phyloP scores from a whole-genome alignment of 2,113 vertebrate genomes.

The Suncus etruscus region DNA sequence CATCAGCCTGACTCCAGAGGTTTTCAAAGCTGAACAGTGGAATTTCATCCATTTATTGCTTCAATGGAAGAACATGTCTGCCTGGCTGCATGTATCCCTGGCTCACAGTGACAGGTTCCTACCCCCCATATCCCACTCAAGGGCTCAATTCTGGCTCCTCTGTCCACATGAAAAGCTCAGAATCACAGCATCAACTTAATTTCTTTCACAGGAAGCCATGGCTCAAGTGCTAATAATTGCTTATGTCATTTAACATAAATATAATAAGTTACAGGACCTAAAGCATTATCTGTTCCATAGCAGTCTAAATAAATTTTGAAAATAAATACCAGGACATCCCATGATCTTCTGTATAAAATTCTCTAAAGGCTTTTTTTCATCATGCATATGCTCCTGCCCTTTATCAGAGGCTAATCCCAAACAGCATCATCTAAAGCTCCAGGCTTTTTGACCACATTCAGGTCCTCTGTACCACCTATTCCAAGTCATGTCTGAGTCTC shows the following conservation, averaged over 20 bases:
- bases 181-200: not conserved
- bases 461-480: too few species aligned
- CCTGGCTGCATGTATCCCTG: not conserved
- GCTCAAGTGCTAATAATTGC: not conserved
- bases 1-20: not conserved
- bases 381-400: not conserved
- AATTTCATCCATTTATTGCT: not conserved
- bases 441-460: not conserved
- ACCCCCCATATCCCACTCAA: not conserved
- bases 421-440: accelerated
- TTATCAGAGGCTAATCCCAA: accelerated
- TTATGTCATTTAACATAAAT: not conserved
- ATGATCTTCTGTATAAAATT: too few species aligned
- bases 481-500: not conserved
- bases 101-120: too few species aligned
- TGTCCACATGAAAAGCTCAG: not conserved
- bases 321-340: not conserved
- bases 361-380: not conserved
- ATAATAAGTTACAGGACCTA: not conserved
- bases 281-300: not conserved
- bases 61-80: accelerated
- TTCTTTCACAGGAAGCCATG: not conserved
- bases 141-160: not conserved
- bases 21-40: not conserved
- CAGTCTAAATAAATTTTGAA: not conserved